Percentiles rank a stretch among this genome's conserved stretches.
These are phyloP conservation scores for Melanaphis sacchari DNA, from an alignment of 1,140 invertebrate species.

Conservation along the genomic window DNA sequence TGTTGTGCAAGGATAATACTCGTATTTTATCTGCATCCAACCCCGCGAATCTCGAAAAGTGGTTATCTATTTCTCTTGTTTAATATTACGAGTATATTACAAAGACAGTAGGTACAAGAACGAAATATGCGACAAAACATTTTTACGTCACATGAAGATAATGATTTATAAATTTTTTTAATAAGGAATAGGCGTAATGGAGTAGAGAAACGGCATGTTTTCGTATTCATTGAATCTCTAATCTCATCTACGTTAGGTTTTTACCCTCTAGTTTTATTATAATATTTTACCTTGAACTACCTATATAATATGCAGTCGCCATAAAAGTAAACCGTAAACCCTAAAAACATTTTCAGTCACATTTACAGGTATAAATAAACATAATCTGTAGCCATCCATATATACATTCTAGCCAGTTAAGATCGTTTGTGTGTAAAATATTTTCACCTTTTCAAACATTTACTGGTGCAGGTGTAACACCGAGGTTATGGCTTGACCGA, in stretches of 20 bases:
- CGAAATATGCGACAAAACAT: neutral
- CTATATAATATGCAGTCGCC: neutral
- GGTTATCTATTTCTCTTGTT: neutral
- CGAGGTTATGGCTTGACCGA: neutral
- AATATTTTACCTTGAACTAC: neutral
- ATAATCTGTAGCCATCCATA: neutral
- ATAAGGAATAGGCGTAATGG: neutral
- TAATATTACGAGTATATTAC: neutral
- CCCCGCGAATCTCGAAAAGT: neutral
- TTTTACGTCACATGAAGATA: neutral
- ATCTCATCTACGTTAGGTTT: neutral
- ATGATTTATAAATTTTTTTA: neutral
- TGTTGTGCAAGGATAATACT: neutral
- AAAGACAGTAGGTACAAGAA: neutral
- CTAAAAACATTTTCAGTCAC: neutral
- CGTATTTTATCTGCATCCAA: neutral
- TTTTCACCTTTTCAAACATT: neutral
- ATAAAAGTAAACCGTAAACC: neutral
- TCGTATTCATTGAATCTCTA: conserved; percentile 17
- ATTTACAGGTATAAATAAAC: neutral
- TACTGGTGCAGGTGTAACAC: neutral
- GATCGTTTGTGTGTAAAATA: neutral
- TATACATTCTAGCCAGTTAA: neutral
- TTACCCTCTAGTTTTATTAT: neutral
- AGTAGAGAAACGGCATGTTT: neutral